Base-by-base conservation (phyloP, 2,113 vertebrate species). In the Tricholaema leucomelas region DNA sequence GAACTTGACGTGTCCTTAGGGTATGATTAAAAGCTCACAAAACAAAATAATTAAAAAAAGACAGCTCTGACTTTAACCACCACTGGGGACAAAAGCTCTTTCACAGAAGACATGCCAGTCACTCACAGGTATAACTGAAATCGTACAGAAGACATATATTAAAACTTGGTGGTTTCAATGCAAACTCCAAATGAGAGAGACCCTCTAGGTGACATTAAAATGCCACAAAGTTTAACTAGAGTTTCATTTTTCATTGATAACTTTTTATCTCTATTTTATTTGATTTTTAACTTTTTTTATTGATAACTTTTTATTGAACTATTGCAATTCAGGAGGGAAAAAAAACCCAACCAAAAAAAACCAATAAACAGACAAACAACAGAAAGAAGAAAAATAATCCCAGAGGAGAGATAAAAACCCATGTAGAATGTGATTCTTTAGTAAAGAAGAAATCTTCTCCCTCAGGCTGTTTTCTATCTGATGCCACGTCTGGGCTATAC, bases 1-100 rank as follows among this genome's bases (percentile, higher is more conserved):
- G 77, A 86, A 59, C 81, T 46, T 85, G 87, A 82, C 75, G 46
- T 55, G 46, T 82, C 87, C 87, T 90, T 90, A 56, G 82, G 88
- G 60, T 58, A 60, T 52, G 87, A 91, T 92, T 81, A 89, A 94
- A 93, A 93, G 85, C 72, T 85, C 3, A 2, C 88, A 48, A 85
- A 91, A 75, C 73, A 54, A 87, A 96, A 71, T 81, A 88, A 81
- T 67, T 90, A 72, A 80, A 66, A 83, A 83, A 80, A 6, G 79
- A 85, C 82, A 83, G 90, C 80, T 91, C 90, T 90, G 76, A 79
- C 84, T 94, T 87, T 21, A 87, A 46, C 52, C 72, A 90, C 79
- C 52, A 74, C 69, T 35, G 60, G 76, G 85, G 69, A 95, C 87
- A 91, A 23, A 31, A 85, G 69, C 74, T 85, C 80, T 74, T 90